A percentile compares a stretch with the other conserved stretches of the same genome.
phyloP scores from a whole-genome alignment of 2,888 invertebrate genomes.

The Drosophila prolongata region DNA sequence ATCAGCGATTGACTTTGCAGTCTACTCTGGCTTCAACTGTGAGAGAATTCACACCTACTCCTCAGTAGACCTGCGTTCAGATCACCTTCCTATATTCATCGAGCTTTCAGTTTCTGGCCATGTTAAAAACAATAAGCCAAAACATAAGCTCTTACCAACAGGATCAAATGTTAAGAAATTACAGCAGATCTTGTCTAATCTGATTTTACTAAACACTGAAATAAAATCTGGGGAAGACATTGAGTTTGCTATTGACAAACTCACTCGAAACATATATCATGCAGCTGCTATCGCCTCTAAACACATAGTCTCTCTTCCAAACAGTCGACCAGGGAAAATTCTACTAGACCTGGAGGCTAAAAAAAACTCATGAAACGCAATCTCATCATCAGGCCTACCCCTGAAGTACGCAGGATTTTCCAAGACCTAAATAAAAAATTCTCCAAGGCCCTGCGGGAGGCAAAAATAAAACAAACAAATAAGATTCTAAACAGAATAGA shows the following conservation, averaged over 20 bases:
- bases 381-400: not conserved
- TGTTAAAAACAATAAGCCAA: not conserved
- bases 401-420: not conserved
- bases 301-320: not conserved
- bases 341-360: too few relatives aligned
- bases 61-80: too few relatives aligned
- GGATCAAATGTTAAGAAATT: not conserved
- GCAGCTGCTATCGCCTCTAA: not conserved
- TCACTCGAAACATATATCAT: not conserved
- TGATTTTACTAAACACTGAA: constrained; percentile 19
- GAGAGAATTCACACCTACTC: too few relatives aligned
- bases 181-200: constrained; percentile 1
- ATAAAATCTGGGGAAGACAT: not conserved
- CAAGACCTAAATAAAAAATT: not conserved
- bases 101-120: not conserved
- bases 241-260: not conserved
- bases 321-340: too few relatives aligned
- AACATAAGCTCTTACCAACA: not conserved
- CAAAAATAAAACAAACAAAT: not conserved
- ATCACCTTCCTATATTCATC: not conserved
- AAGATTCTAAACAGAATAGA: not conserved
- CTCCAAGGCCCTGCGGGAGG: not conserved
- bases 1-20: constrained; percentile 13
- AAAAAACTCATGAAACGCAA: not conserved
- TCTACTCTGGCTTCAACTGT: too few relatives aligned